Percentiles rank a stretch among this genome's conserved stretches.
These are phyloP conservation scores for Timema cristinae DNA, from an alignment of 2,888 invertebrate genomes.

Conservation along the genomic window DNA sequence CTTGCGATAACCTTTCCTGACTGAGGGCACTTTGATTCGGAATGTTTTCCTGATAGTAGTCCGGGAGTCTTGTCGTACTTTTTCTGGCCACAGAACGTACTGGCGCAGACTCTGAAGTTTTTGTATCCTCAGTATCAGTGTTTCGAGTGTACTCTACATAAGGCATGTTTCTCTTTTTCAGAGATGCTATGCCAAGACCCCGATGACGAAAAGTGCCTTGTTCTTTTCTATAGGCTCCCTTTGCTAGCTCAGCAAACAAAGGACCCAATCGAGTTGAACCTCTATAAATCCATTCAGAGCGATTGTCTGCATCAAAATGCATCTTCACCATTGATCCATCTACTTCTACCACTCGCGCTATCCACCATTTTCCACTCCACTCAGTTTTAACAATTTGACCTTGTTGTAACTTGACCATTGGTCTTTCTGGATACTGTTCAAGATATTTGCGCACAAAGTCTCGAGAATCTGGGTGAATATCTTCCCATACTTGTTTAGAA, in stretches of 20 bases:
- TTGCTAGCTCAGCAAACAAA: slow-evolving; percentile 42
- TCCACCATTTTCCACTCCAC: slow-evolving; percentile 83
- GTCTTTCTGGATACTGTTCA: slow-evolving; percentile 72
- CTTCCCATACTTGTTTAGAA: slow-evolving; percentile 80
- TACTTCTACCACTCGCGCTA: slow-evolving; percentile 70
- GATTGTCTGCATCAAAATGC: slow-evolving; percentile 69
- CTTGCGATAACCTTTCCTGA: no score
- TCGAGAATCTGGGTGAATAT: slow-evolving; percentile 74
- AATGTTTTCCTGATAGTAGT: not conserved
- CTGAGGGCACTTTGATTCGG: no score
- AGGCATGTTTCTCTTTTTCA: slow-evolving; percentile 56
- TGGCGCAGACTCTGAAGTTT: slow-evolving; percentile 31
- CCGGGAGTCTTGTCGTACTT: slow-evolving; percentile 55
- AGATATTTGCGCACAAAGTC: slow-evolving; percentile 85
- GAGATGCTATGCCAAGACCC: slow-evolving; percentile 29
- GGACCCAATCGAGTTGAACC: slow-evolving; percentile 80
- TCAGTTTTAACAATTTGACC: slow-evolving; percentile 82
- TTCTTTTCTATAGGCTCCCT: slow-evolving; percentile 42
- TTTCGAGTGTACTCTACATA: slow-evolving; percentile 71
- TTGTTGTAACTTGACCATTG: slow-evolving; percentile 81
- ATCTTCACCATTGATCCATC: slow-evolving; percentile 88
- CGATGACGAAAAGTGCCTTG: slow-evolving; percentile 30
- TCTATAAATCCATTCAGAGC: slow-evolving; percentile 91
- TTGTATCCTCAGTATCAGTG: slow-evolving; percentile 45
- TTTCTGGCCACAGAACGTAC: slow-evolving; percentile 74